Evolutionary conservation across 2,888 invertebrate species (phyloP).

Genomic region (Agelastica alni): DNA sequence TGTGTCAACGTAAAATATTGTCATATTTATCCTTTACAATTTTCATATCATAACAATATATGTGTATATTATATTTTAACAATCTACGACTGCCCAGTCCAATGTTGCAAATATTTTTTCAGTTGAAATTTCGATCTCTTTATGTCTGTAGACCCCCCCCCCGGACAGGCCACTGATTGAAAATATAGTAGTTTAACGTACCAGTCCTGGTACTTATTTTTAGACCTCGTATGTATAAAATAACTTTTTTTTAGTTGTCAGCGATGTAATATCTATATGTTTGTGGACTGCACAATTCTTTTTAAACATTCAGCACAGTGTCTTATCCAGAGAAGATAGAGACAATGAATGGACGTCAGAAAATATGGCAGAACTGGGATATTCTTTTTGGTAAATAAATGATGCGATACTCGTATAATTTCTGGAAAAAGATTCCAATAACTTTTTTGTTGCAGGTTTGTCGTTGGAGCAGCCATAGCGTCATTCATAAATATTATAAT

Average conservation of each 20-base stretch:
- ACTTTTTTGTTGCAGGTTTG: slow-evolving; percentile 62
- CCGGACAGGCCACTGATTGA: no score
- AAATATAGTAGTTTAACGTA: no score
- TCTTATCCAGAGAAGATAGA: slow-evolving; percentile 78
- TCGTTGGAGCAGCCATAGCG: slow-evolving; percentile 70
- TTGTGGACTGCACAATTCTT: slow-evolving; percentile 87
- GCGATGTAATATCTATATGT: slow-evolving; percentile 73
- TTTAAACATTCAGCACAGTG: slow-evolving; percentile 78
- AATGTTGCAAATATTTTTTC: no score
- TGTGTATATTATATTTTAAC: no score
- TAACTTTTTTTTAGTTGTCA: slow-evolving; percentile 65
- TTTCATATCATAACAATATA: no score
- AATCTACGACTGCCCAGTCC: no score
- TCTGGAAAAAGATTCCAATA: background rate
- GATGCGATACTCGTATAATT: no score
- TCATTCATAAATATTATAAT: slow-evolving; percentile 75
- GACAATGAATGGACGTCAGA: slow-evolving; percentile 83
- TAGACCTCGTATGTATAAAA: slow-evolving; percentile 3
- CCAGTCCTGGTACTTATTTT: slow-evolving; percentile 1
- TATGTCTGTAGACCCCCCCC: no score
- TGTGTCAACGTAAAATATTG: no score
- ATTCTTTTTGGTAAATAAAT: slow-evolving; percentile 78
- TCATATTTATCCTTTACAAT: no score
- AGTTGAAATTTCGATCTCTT: no score
- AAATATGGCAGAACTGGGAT: slow-evolving; percentile 78